Percentiles rank a stretch among this genome's conserved stretches.
These are phyloP conservation scores for Platanista minor DNA, from an alignment of 2,113 vertebrate species.

Conservation along the genomic window DNA sequence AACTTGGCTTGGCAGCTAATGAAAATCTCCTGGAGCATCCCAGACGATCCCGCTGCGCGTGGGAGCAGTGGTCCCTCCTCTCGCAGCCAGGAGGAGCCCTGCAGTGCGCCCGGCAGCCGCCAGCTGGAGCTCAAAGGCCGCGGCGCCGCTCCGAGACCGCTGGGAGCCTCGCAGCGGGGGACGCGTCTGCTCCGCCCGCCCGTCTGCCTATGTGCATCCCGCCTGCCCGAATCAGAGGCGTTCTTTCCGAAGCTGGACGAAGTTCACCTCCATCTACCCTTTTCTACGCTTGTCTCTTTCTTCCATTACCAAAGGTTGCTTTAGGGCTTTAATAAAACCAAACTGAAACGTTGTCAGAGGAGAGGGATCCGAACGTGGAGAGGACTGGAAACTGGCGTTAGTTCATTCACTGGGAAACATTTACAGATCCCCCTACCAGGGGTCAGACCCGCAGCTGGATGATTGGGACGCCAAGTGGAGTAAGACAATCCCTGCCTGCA, in stretches of 20 bases:
- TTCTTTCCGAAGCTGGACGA: not conserved
- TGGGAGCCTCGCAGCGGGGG: not conserved
- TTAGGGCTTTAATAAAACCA: not conserved
- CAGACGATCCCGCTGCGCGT: not conserved
- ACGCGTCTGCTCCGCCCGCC: not conserved
- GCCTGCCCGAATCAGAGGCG: not conserved
- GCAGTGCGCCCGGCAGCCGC: not conserved
- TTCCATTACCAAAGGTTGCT: not conserved
- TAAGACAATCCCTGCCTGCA: not conserved
- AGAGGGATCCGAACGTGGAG: not conserved
- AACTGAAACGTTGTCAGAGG: not conserved
- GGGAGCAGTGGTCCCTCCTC: not conserved
- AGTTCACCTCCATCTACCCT: not conserved
- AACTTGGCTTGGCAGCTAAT: not conserved
- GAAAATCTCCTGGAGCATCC: not conserved
- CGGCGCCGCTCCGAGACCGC: not conserved
- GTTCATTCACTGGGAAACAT: not conserved
- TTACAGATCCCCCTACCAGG: not conserved
- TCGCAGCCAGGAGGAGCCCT: not conserved
- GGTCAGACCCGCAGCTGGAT: not conserved
- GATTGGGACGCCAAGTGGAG: not conserved
- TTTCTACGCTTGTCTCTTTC: not conserved
- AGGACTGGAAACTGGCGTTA: not conserved
- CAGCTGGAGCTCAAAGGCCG: not conserved
- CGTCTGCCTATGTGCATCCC: accelerated